These are phyloP conservation scores for Lepidothrix coronata DNA, from an alignment of 2,113 vertebrate species.

Conservation along the genomic window DNA sequence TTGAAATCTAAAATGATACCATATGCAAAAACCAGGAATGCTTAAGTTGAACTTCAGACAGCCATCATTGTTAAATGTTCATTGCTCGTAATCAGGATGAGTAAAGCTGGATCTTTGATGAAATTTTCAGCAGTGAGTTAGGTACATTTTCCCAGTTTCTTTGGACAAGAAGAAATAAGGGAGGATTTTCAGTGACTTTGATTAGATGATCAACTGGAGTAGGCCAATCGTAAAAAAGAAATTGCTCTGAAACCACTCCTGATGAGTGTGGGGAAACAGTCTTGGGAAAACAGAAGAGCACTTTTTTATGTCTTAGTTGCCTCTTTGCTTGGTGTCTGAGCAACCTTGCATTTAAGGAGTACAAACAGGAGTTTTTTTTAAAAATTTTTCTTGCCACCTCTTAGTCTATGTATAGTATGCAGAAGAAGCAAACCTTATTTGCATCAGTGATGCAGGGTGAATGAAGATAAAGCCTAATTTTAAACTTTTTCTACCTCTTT, in stretches of 20 bases:
- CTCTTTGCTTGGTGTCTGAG: background rate
- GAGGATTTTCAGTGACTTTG: background rate
- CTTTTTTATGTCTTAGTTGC: background rate
- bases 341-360: background rate
- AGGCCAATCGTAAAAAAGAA: background rate
- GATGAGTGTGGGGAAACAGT: background rate
- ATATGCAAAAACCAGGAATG: background rate
- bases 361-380: background rate
- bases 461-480: background rate
- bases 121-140: background rate
- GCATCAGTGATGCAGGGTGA: background rate
- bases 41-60: background rate
- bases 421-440: background rate
- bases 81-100: conserved; percentile 16
- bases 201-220: conserved; percentile 16
- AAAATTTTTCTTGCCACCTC: background rate
- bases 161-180: background rate
- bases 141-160: background rate
- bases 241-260: background rate
- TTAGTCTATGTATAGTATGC: background rate
- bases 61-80: background rate
- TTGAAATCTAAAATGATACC: background rate
- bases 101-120: background rate
- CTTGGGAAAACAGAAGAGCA: background rate
- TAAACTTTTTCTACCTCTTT: background rate